phyloP scores from a whole-genome alignment of 35 echinoderm and acorn worm species.

The Apostichopus parvimensis region DNA sequence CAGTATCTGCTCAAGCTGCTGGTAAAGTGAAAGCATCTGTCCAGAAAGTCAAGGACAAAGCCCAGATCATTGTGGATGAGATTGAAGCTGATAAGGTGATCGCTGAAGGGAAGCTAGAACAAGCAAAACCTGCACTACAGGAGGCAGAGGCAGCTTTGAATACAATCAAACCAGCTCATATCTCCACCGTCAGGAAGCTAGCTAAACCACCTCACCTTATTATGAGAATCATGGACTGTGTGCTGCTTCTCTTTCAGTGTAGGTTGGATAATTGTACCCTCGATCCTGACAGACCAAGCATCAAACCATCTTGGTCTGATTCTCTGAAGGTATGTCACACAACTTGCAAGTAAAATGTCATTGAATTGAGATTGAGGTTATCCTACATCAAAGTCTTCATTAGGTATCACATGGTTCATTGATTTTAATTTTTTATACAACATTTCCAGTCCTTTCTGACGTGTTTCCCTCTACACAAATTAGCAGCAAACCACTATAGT shows the following conservation, averaged over 20 bases:
- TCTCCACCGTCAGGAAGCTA: conserved; percentile 94
- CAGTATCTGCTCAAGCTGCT: conserved; percentile 93
- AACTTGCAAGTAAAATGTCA: no score
- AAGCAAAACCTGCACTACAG: conserved; percentile 92
- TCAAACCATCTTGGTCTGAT: conserved; percentile 93
- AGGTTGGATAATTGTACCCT: conserved; percentile 51
- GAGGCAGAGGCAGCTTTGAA: conserved; percentile 91
- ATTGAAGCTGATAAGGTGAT: conserved; percentile 90
- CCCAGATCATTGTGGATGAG: conserved; percentile 93
- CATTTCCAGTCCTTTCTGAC: no score
- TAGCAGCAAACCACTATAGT: no score
- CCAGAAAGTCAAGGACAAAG: conserved; percentile 97
- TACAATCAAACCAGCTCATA: conserved; percentile 96
- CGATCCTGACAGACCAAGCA: conserved; percentile 84
- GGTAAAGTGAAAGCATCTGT: conserved; percentile 91
- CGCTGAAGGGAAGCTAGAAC: conserved; percentile 82
- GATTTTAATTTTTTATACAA: no score
- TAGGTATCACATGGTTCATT: no score
- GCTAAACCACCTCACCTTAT: conserved; percentile 98
- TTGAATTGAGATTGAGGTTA: no score
- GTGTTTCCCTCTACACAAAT: no score
- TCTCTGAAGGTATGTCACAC: conserved; percentile 79
- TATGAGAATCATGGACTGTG: conserved; percentile 98
- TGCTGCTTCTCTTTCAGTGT: conserved; percentile 87
- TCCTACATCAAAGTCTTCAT: no score